phyloP scores from a whole-genome alignment of 2,113 vertebrate species.

The Myodes glareolus region DNA sequence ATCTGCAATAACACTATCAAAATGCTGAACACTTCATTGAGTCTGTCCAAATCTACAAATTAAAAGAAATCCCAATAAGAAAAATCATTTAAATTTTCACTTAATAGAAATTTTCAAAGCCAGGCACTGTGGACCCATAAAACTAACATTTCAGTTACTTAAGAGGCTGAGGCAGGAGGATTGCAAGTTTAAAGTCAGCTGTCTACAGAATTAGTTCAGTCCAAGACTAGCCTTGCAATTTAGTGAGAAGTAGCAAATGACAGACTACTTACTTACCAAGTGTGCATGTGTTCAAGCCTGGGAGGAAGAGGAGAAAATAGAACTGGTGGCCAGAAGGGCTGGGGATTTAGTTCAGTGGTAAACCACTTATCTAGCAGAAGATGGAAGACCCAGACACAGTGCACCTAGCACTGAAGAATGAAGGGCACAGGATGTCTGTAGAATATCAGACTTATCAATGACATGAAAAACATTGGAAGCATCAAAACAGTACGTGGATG shows the following conservation, averaged over 20 bases:
- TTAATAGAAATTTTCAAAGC: not conserved
- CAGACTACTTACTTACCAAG: not conserved
- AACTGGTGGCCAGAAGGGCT: no score
- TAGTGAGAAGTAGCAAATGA: not conserved
- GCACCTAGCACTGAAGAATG: not conserved
- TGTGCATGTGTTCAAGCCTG: not conserved
- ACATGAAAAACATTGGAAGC: not conserved
- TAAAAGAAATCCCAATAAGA: conserved; percentile 31
- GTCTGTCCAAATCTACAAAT: conserved; percentile 27
- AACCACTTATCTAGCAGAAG: not conserved
- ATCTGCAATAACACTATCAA: not conserved
- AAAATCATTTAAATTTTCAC: not conserved
- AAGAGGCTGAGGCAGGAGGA: not conserved
- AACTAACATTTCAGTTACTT: not conserved
- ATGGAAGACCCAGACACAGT: not conserved
- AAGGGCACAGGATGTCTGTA: not conserved
- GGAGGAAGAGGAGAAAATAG: not conserved
- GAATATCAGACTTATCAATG: not conserved
- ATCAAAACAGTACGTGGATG: not conserved
- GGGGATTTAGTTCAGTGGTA: not conserved
- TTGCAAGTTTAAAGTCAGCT: not conserved
- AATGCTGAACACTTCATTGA: not conserved
- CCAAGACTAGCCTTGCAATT: not conserved
- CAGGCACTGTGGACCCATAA: not conserved
- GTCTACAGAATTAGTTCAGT: not conserved